Base-by-base conservation (phyloP, 1,140 invertebrate species). In the Apolygus lucorum region DNA sequence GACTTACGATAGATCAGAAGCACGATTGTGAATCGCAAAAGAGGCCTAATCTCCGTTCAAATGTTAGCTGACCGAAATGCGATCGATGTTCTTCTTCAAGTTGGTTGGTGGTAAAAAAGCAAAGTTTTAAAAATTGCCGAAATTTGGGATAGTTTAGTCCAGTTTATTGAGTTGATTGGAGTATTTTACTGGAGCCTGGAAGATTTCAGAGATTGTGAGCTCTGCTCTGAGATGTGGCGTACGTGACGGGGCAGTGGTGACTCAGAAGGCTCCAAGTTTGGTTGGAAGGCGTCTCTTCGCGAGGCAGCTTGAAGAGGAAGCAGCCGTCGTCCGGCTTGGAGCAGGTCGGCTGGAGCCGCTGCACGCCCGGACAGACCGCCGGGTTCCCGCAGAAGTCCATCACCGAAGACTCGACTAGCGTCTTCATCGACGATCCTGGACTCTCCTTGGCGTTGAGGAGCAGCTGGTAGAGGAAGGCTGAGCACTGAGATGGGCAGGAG, bases 401-500 rank as follows among this genome's bases (percentile, higher is more conserved):
- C 22, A 71, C 25, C 1, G 70, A 67, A 1, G 21, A 34, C n/a
- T 71, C 64, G 24, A 71, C 21, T 1, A 71, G 1, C 8, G 24
- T 27, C 1, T 71, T 29, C 26, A 54, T 28, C n/a, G 28, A 28
- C 4, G 1, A 2, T 42, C 22, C 26, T n/a, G 24, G 21, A 1
- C 2, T 28, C 4, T 54, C 21, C 22, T 34, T 62, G 22, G 28
- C 22, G 13, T 63, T 71, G 21, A 22, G 22, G 25, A 71, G 67
- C n/a, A 71, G 34, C 21, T 71, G 42, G 42, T 71, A 71, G 1
- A 71, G n/a, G 49, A 22, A 71, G 1, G 70, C 8, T 22, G 29
- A 34, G 49, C 70, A 71, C 27, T 71, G 70, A 11, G 66, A 28
- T 2, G 70, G 70, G 26, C 70, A 71, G 24, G 29, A 71, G 11